Percentiles rank a stretch among this genome's conserved stretches.
phyloP scores from a whole-genome alignment of 92 coral and sea anemone species.

The Palythoa caribaeorum region DNA sequence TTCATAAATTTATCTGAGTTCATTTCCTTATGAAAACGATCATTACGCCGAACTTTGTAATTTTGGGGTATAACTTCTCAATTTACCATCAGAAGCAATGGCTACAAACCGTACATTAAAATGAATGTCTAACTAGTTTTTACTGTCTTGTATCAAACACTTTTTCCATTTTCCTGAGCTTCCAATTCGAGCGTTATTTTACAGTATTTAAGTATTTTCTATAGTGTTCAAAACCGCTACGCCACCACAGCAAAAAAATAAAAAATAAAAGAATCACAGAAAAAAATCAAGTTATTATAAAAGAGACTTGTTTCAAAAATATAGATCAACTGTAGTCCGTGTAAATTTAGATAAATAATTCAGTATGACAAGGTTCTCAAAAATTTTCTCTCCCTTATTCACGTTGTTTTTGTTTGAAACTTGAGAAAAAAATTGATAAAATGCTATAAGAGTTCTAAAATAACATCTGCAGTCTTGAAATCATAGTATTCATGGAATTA shows the following conservation, averaged over 20 bases:
- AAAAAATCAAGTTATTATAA: too few relatives aligned
- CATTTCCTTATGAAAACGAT: constrained; percentile 14
- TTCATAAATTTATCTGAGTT: not conserved
- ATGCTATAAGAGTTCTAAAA: not conserved
- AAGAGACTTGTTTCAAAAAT: too few relatives aligned
- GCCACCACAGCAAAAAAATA: too few relatives aligned
- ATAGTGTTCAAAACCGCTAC: too few relatives aligned
- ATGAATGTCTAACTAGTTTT: not conserved
- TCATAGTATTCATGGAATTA: not conserved
- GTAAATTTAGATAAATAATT: not conserved
- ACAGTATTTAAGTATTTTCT: too few relatives aligned
- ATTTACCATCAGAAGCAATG: not conserved
- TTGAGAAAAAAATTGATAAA: not conserved
- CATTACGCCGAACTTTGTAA: not conserved
- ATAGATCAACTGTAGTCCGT: not conserved
- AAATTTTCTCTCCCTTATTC: not conserved
- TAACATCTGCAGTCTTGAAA: too few relatives aligned
- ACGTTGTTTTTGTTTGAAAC: not conserved
- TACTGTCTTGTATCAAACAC: not conserved
- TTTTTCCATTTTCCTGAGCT: too few relatives aligned
- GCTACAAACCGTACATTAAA: too few relatives aligned
- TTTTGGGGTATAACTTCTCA: not conserved
- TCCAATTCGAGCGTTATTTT: too few relatives aligned
- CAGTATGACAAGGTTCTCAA: too few relatives aligned
- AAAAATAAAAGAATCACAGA: too few relatives aligned